Evolutionary conservation across 2,888 invertebrate species (phyloP).

Genomic region (Periphyllus acericola): DNA sequence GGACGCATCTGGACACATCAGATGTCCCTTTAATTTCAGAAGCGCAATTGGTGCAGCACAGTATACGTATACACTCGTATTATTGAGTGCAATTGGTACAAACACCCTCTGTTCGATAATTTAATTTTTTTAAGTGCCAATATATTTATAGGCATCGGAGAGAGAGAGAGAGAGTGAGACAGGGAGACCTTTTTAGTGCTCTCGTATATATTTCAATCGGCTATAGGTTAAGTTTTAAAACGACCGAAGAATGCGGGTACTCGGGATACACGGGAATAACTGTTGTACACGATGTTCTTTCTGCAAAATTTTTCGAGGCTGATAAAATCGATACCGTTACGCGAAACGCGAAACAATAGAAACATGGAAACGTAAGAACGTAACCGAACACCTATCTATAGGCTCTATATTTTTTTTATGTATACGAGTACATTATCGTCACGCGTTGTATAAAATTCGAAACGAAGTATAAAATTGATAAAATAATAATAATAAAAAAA

Average conservation of each 20-base stretch:
- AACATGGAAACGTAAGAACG: not conserved
- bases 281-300: not conserved
- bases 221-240: not conserved
- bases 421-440: not conserved
- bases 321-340: not conserved
- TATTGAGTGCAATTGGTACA: conserved; percentile 44
- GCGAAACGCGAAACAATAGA: not conserved
- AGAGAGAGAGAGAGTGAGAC: no score
- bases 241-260: not conserved
- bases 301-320: not conserved
- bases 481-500: not conserved
- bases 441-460: not conserved
- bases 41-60: conserved; percentile 20
- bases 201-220: not conserved
- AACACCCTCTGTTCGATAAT: conserved; percentile 24
- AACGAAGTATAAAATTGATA: not conserved
- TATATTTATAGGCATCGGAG: not conserved
- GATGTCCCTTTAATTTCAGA: conserved; percentile 21
- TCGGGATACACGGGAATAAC: not conserved
- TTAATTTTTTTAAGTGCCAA: conserved; percentile 42
- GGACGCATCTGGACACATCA: not conserved
- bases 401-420: not conserved
- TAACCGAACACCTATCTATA: not conserved
- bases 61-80: not conserved
- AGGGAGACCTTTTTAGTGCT: not conserved